phyloP scores from a whole-genome alignment of 2,888 invertebrate genomes.

The Hemistola chrysoprasaria region DNA sequence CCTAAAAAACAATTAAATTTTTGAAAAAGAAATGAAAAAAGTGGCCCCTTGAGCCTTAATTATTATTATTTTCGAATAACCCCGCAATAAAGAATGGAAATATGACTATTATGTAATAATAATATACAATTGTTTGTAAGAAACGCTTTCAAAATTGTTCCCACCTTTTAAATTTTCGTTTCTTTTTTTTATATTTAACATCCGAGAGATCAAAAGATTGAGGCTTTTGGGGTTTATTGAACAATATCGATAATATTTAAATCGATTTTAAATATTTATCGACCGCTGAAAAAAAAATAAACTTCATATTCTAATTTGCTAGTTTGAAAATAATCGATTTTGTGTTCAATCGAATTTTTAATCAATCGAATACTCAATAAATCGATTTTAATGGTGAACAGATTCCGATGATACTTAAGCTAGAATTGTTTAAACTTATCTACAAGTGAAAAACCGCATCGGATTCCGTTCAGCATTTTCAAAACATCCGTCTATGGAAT shows the following conservation, averaged over 20 bases:
- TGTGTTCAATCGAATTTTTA: slow-evolving; percentile 3
- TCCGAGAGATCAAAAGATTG: slow-evolving; percentile 25
- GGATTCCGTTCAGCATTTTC: slow-evolving; percentile 5
- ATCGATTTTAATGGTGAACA: slow-evolving; percentile 6
- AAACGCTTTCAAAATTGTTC: slow-evolving; percentile 31
- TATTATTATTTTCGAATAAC: slow-evolving; percentile 17
- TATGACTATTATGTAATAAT: slow-evolving; percentile 22
- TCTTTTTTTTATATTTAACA: slow-evolving; percentile 15
- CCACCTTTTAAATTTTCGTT: slow-evolving; percentile 24
- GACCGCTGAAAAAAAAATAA: neutral
- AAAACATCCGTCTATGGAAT: neutral
- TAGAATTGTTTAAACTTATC: slow-evolving; percentile 16
- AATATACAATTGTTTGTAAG: slow-evolving; percentile 15
- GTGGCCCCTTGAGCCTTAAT: no score
- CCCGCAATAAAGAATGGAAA: slow-evolving; percentile 18
- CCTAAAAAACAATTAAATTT: no score
- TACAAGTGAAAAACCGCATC: slow-evolving; percentile 7
- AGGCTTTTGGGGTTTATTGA: slow-evolving; percentile 18
- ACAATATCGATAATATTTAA: no score
- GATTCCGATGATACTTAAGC: slow-evolving; percentile 7
- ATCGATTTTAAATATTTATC: neutral
- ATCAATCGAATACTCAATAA: slow-evolving; percentile 1
- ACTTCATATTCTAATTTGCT: neutral
- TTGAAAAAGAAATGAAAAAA: no score
- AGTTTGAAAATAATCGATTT: neutral